These are phyloP conservation scores for Cynodonichthys magdalenae DNA, from an alignment of 2,797 vertebrate genomes.

Conservation along the genomic window DNA sequence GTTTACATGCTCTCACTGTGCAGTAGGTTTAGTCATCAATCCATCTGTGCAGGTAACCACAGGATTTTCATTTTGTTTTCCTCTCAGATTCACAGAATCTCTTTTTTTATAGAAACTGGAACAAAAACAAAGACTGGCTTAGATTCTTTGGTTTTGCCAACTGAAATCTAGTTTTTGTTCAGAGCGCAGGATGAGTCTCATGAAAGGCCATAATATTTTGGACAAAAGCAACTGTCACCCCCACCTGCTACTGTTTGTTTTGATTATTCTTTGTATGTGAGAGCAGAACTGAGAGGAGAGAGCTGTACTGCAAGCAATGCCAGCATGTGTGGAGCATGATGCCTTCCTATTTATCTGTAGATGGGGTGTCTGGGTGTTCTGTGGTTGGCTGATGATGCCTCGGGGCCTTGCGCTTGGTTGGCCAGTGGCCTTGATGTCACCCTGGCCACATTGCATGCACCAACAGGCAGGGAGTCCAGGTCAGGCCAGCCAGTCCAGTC, in stretches of 20 bases:
- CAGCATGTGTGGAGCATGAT: slow-evolving; percentile 52
- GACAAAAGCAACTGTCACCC: slow-evolving; percentile 47
- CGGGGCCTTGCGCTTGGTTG: slow-evolving; percentile 57
- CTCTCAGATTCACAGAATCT: slow-evolving; percentile 51
- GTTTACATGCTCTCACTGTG: slow-evolving; percentile 21
- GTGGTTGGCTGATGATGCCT: slow-evolving; percentile 59
- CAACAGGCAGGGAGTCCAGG: slow-evolving; percentile 60
- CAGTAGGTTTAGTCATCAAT: slow-evolving; percentile 36
- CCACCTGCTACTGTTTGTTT: slow-evolving; percentile 25
- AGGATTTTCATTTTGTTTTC: slow-evolving; percentile 50
- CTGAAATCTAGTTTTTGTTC: slow-evolving; percentile 55
- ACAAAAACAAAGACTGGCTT: slow-evolving; percentile 56
- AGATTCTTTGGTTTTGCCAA: slow-evolving; percentile 39
- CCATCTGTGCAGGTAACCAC: slow-evolving; percentile 51
- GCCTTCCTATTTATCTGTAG: slow-evolving; percentile 48
- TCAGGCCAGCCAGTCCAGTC: slow-evolving; percentile 73
- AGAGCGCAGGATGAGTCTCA: slow-evolving; percentile 45
- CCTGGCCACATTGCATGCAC: slow-evolving; percentile 55
- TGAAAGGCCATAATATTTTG: slow-evolving; percentile 47
- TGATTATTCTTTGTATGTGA: slow-evolving; percentile 51
- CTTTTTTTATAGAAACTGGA: slow-evolving; percentile 51
- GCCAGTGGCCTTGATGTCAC: slow-evolving; percentile 75
- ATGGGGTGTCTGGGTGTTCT: slow-evolving; percentile 30
- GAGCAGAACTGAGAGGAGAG: slow-evolving; percentile 17
- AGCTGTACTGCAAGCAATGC: slow-evolving; percentile 31